Evolutionary conservation across 2,113 vertebrate genomes (phyloP).

Genomic region (Corythaeola cristata): DNA sequence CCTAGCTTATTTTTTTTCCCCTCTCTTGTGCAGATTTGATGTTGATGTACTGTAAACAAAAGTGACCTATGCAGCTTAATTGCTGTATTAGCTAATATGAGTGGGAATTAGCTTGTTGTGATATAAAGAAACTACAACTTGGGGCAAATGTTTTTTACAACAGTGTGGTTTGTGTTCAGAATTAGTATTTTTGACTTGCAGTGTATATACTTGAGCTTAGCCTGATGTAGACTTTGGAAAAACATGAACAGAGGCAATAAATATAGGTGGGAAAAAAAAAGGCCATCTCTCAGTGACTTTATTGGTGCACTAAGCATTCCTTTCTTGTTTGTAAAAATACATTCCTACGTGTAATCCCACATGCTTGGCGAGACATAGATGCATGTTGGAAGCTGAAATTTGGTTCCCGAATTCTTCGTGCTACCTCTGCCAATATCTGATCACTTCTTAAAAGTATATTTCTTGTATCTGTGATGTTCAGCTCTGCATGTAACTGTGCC

Average conservation of each 20-base stretch:
- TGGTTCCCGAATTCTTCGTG: neutral
- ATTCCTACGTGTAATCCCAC: neutral
- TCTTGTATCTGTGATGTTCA: neutral
- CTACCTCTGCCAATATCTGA: neutral
- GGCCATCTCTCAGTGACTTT: neutral
- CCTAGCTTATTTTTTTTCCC: neutral
- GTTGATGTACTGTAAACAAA: neutral
- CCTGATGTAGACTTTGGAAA: neutral
- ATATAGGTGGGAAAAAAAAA: neutral
- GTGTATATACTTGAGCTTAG: neutral
- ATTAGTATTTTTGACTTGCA: neutral
- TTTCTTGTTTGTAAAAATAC: neutral
- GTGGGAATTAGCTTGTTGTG: neutral
- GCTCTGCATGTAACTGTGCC: neutral
- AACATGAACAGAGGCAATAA: constrained; percentile 15
- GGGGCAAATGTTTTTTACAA: neutral
- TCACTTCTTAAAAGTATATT: neutral
- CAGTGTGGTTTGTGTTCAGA: neutral
- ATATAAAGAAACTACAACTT: neutral
- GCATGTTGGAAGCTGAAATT: neutral
- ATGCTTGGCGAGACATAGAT: neutral
- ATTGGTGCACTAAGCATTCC: neutral
- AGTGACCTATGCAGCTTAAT: neutral
- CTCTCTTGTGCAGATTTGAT: neutral
- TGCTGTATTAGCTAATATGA: neutral